These are phyloP conservation scores for Podarcis muralis DNA, from an alignment of 2,113 vertebrate species.

Conservation along the genomic window DNA sequence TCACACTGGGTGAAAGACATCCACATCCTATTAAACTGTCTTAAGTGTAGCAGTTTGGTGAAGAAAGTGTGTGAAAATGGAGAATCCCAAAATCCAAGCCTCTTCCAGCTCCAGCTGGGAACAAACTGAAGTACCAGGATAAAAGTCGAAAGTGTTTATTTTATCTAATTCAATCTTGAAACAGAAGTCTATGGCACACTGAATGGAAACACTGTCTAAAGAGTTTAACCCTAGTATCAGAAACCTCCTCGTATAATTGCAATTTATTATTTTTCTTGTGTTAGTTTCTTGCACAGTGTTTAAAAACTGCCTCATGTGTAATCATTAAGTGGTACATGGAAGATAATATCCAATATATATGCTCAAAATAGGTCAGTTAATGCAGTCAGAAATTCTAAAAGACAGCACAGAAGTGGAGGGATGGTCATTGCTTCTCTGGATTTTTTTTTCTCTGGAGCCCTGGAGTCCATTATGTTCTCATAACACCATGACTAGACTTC, in stretches of 20 bases:
- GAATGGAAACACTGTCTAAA: background rate
- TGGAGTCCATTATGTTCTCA: background rate
- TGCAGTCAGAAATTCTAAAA: conserved; percentile 15
- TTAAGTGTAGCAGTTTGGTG: background rate
- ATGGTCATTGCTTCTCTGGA: background rate
- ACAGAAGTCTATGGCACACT: background rate
- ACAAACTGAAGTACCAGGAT: background rate
- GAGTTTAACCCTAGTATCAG: background rate
- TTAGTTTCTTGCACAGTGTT: background rate
- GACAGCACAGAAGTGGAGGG: background rate
- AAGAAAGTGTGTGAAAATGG: background rate
- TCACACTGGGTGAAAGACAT: background rate
- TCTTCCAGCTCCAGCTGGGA: background rate
- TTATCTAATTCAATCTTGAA: background rate
- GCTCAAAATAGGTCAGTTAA: conserved; percentile 24
- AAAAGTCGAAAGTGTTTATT: background rate
- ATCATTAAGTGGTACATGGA: background rate
- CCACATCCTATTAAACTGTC: background rate
- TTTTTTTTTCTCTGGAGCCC: background rate
- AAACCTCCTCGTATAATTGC: background rate
- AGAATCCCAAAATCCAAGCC: background rate
- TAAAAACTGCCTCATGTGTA: conserved; percentile 10
- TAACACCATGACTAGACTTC: background rate
- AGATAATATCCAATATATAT: conserved; percentile 31
- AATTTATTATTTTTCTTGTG: background rate